phyloP scores from a whole-genome alignment of 2,113 vertebrate genomes.

The Erythrocercus mccallii region DNA sequence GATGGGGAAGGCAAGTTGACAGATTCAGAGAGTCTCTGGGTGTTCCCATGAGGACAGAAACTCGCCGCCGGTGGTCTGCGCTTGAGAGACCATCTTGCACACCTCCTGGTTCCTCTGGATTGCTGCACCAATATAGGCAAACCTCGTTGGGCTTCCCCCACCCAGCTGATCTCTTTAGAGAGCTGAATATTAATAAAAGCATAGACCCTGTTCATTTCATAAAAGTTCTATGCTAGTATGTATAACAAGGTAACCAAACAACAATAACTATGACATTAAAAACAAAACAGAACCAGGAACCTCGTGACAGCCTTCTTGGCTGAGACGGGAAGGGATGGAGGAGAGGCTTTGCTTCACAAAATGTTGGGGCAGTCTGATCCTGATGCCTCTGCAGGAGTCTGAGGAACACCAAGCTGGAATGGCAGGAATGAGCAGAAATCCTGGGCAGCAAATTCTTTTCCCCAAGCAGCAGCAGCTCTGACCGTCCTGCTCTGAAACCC shows the following conservation, averaged over 20 bases:
- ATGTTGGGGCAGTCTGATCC: not conserved
- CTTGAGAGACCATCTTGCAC: too few species aligned
- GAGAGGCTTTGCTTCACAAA: not conserved
- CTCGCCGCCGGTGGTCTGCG: too few species aligned
- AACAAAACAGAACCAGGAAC: not conserved
- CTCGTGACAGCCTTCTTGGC: not conserved
- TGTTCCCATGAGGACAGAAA: too few species aligned
- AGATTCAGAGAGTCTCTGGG: too few species aligned
- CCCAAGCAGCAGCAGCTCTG: not conserved
- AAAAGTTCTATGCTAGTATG: not conserved
- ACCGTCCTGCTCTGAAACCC: not conserved
- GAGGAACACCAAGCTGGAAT: not conserved
- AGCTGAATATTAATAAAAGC: too few species aligned
- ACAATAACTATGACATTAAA: not conserved
- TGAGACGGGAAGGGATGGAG: not conserved
- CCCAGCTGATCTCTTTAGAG: too few species aligned
- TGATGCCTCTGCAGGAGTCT: not conserved
- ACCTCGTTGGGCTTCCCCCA: too few species aligned
- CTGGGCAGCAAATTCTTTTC: not conserved
- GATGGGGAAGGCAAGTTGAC: too few species aligned
- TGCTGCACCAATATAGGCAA: too few species aligned
- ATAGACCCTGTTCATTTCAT: too few species aligned
- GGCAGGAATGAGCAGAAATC: too few species aligned
- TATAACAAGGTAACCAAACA: not conserved
- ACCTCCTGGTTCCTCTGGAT: too few species aligned